A percentile compares a stretch with the other conserved stretches of the same genome.
Conservation (phyloP, 23 tunicate species). For the Trididemnum miniatum region DNA sequence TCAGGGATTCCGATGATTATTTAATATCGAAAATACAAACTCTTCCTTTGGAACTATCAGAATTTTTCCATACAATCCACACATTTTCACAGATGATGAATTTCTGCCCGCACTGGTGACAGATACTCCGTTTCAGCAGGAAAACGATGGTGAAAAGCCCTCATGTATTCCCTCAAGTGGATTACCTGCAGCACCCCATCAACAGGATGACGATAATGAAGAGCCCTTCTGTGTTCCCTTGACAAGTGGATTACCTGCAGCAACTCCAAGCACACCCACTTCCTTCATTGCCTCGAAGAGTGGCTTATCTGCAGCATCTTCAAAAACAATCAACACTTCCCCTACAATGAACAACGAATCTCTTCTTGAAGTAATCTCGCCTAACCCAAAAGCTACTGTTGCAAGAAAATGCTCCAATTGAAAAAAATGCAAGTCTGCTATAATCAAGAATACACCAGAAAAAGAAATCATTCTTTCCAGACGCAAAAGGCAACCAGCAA, state of each 20-base stretch:
- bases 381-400: not conserved
- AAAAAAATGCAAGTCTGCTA: conserved; percentile 4
- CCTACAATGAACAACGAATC: not conserved
- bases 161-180: not conserved
- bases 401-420: conserved; percentile 15
- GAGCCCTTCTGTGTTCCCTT: not conserved
- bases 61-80: not conserved
- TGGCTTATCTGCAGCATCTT: conserved; percentile 7
- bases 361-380: conserved; percentile 1
- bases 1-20: not conserved
- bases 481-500: not conserved
- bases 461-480: conserved; percentile 17
- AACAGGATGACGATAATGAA: not conserved
- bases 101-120: conserved; percentile 24
- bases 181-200: not conserved
- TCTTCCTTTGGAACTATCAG: not conserved
- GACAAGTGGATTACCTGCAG: not conserved
- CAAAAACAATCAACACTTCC: not conserved
- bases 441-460: conserved; percentile 7
- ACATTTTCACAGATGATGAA: conserved; percentile 23
- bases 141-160: not conserved
- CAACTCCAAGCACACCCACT: not conserved
- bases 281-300: not conserved
- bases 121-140: not conserved
- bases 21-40: not conserved